Evolutionary conservation across 2,888 invertebrate species (phyloP).

Genomic region (Erebia epiphron): DNA sequence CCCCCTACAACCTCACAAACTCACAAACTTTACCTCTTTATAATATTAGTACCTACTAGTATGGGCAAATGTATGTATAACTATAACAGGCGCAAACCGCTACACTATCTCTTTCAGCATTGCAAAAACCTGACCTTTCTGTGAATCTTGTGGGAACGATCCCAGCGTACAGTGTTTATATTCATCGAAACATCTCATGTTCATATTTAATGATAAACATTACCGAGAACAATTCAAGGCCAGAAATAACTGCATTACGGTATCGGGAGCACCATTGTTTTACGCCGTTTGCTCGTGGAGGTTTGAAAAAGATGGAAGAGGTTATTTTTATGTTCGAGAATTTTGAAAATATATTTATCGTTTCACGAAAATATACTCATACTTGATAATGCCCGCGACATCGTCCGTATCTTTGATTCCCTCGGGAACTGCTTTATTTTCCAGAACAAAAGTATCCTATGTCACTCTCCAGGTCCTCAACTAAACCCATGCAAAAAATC

Average conservation of each 20-base stretch:
- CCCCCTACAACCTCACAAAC: no score
- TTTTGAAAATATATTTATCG: no score
- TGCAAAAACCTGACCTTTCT: constrained; percentile 3
- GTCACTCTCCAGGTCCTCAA: no score
- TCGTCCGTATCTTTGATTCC: no score
- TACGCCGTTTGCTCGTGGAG: constrained; percentile 9
- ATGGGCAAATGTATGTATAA: no score
- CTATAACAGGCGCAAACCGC: neutral
- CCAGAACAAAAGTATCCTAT: no score
- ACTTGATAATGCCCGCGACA: no score
- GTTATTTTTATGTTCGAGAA: neutral
- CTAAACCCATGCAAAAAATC: no score
- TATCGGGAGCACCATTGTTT: constrained; percentile 31
- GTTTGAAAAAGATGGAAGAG: constrained; percentile 15
- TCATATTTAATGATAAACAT: constrained; percentile 13
- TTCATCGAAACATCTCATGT: neutral
- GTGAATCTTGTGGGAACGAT: constrained; percentile 5
- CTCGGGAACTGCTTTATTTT: no score
- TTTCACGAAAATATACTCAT: no score
- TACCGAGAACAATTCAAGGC: constrained; percentile 63
- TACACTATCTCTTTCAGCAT: neutral
- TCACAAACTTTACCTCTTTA: no score
- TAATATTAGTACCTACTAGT: no score
- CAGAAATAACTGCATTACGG: constrained; percentile 50
- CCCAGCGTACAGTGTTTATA: neutral